These are phyloP conservation scores for Serinus canaria DNA, from an alignment of 2,113 vertebrate species.

Conservation along the genomic window DNA sequence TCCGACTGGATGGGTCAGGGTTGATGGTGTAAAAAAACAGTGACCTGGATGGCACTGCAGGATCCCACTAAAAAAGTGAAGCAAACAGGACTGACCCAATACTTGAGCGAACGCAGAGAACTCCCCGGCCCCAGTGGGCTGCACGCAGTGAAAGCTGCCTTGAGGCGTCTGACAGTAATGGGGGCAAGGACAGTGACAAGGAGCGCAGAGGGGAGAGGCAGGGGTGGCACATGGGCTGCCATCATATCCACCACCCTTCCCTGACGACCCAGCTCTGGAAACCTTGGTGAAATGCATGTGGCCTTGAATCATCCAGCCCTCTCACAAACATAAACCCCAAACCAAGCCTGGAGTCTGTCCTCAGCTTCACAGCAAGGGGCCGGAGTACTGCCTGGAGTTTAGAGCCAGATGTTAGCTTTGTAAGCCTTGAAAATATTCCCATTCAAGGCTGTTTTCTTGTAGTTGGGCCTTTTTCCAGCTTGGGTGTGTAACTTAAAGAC, in stretches of 20 bases:
- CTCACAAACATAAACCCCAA: background rate
- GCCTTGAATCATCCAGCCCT: background rate
- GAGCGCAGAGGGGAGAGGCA: background rate
- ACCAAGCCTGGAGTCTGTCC: background rate
- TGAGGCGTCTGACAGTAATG: background rate
- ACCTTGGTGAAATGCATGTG: background rate
- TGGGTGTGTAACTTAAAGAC: background rate
- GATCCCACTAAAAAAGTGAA: background rate
- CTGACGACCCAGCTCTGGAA: background rate
- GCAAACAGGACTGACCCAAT: background rate
- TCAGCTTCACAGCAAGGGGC: conserved; percentile 4
- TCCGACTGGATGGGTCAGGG: background rate
- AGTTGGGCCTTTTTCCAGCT: background rate
- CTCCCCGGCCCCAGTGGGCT: fast-evolving
- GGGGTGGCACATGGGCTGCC: fast-evolving
- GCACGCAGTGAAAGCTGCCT: fast-evolving
- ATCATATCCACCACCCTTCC: background rate
- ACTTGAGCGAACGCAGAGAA: background rate
- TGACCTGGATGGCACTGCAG: background rate
- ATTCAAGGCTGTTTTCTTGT: background rate
- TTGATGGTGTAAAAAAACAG: background rate
- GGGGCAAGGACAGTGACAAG: background rate
- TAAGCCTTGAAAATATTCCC: conserved; percentile 5
- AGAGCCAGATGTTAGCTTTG: conserved; percentile 1
- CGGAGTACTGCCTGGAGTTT: background rate